Base-by-base conservation (phyloP, 2,888 invertebrate species). In the Athrips mouffetella region DNA sequence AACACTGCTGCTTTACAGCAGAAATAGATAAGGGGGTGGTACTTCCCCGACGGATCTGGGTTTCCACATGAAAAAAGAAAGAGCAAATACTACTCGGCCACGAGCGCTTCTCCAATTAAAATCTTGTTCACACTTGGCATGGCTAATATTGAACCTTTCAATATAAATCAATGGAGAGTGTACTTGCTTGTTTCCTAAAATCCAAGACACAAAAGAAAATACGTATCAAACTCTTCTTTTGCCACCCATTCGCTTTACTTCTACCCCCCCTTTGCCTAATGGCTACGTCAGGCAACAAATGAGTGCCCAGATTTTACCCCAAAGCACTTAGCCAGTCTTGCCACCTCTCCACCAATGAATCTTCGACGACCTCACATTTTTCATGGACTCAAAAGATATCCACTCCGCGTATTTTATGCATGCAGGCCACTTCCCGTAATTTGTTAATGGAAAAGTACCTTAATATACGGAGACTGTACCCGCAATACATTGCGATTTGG, bases 351-450 rank as follows among this genome's bases (percentile, higher is more conserved):
- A 16, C 39, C 57, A 45, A 67, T 62, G 52, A 53, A 65, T 65
- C 59, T 58, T 55, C 49, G 55, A 48, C 57, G 54, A 50, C 61
- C 54, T 50, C 55, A 51, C 55, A 67, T 66, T 68, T 67, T 67
- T 70, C 57, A 62, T 49, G 35, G 54, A 50, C 37, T 46, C 29
- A 37, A 39, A 44, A 27, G 27, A 15, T 27, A 16, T 21, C 13
- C 11, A 8, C 29, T 4, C 8, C 23, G 13, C 7, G 11, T 44
- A 31, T 44, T 31, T 44, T 44, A 48, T 45, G 13, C 33, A 48
- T 42, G 25, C 27, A 35, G 20, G 16, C 41, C 29, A 47, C 45
- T 39, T n/a, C 11, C 30, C 8, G 37, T 47, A 31, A 44, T 44
- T 44, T 31, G 44, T 31, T 44, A 44, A 44, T 44, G 44, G 44